Evolutionary conservation across 2,797 vertebrate genomes (phyloP), one percentile per base, ranked within the genome.

Genomic region (Kryptolebias ocellatus): DNA sequence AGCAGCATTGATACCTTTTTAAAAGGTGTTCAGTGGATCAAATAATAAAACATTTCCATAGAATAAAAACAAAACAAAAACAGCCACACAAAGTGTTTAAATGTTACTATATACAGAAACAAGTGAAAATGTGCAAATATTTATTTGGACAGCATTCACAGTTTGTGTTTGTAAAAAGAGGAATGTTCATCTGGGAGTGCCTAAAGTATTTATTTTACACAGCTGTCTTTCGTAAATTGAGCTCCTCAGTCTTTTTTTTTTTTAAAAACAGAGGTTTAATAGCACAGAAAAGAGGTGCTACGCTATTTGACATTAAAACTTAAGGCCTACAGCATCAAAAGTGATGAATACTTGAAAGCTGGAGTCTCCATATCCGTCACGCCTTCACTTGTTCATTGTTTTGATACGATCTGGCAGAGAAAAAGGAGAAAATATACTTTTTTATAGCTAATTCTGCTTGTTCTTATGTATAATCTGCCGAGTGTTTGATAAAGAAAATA

Each of bases 381-480:
- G 64, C 60, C 28, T 76, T 92, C 79, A 90, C 51, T n/a, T 88
- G 79, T 52, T 90, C 90, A 84, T 83, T 83, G 78, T 90, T 92
- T 87, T 93, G 86, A 92, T 83, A 59, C 77, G 89, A 92, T 89
- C 93, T 94, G 81, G 12, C 16, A 63, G 60, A 45, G 37, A 62
- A 31, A 10, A 50, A 55, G 27, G 20, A 58, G 37, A 42, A 20
- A 44, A 15, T 27, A n/a, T 9, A 18, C 6, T 28, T 3, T 4
- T 10, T 10, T 39, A 39, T 39, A 31, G 31, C 31, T 5, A 15
- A 4, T 62, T 27, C 20, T 9, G 17, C 4, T 12, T 51, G 2
- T 44, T 9, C 12, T 24, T 24, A 24, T 24, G 20, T 24, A 24
- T 29, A 20, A 27, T 28, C 60, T 28, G 17, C 18, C 39, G 34